Base-by-base conservation (phyloP, 2,888 invertebrate species). In the Maniola hyperantus region DNA sequence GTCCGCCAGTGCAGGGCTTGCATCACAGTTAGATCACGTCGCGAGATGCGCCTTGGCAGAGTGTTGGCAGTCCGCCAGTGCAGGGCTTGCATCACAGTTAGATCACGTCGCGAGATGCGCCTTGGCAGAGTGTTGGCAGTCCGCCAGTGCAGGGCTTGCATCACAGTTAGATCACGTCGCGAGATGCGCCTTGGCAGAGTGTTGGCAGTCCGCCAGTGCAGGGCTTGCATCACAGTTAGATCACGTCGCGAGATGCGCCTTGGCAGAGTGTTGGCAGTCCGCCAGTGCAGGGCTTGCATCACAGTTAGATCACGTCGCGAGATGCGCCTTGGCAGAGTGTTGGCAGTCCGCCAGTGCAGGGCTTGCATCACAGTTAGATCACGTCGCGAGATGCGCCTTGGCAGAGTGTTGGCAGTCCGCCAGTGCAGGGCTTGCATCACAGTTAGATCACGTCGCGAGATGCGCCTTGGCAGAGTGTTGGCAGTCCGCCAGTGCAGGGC, bases 41-140 rank as follows among this genome's bases (percentile, higher is more conserved):
- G 5, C 10, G 5, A 55, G 54, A 55, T 55, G 42, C 39, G 42
- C n/a, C n/a, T n/a, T n/a, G n/a, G n/a, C n/a, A n/a, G n/a, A n/a
- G n/a, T 2, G 26, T 55, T 68, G 67, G 67, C 67, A n/a, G 5
- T 36, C 13, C 6, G 60, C 65, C 67, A 64, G 44, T 44, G 15
- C 15, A 44, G 33, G 36, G 13, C 60, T 61, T 61, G 20, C 61
- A 64, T 55, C 58, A 54, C 55, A 26, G 51, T 46, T 68, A 36
- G 54, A 55, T 55, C 54, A 55, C 54, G 54, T 55, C 15, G 5
- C 10, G 5, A 55, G 54, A 55, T 55, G 42, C 39, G 42, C n/a
- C n/a, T n/a, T n/a, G n/a, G n/a, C n/a, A n/a, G n/a, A n/a, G n/a
- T 2, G 26, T 55, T 68, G 67, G 67, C 67, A n/a, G 5, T 36